Conservation (phyloP, 2,888 invertebrate genomes). For the Pocota personata region DNA sequence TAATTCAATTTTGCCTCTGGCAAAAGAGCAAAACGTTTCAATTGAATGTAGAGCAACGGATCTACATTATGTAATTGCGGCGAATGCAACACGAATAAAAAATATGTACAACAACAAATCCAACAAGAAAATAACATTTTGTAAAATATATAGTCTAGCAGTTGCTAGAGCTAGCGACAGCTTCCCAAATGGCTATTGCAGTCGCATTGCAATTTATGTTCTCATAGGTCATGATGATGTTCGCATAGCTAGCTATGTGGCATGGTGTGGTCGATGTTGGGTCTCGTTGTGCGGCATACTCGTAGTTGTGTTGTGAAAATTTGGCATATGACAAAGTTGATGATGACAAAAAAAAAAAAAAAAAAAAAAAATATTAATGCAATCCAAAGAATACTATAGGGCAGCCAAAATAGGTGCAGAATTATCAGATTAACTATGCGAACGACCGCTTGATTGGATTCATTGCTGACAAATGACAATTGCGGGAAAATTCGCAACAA, state of each 20-base stretch:
- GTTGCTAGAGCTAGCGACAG: slow-evolving; percentile 39
- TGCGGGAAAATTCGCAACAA: slow-evolving; percentile 58
- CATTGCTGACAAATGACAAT: slow-evolving; percentile 41
- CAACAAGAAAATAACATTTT: slow-evolving; percentile 2
- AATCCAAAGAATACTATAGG: slow-evolving; percentile 7
- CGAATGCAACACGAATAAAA: slow-evolving; percentile 45
- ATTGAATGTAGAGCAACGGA: slow-evolving; percentile 73
- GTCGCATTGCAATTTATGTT: slow-evolving; percentile 69
- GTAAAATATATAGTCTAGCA: slow-evolving; percentile 18
- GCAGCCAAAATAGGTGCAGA: slow-evolving; percentile 50
- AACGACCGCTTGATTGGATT: slow-evolving; percentile 71
- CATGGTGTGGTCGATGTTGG: background rate
- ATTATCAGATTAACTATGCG: slow-evolving; percentile 70
- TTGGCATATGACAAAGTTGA: slow-evolving; percentile 56
- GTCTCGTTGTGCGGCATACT: background rate
- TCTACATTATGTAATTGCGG: slow-evolving; percentile 73
- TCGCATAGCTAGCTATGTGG: background rate
- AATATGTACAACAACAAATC: slow-evolving; percentile 17
- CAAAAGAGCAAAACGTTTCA: slow-evolving; percentile 73
- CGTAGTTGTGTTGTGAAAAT: slow-evolving; percentile 8
- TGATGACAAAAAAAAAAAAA: slow-evolving; percentile 23
- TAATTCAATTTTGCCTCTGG: slow-evolving; percentile 73
- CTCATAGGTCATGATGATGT: slow-evolving; percentile 64
- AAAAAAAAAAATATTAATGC: background rate
- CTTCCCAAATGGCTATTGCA: slow-evolving; percentile 56